Conservation (phyloP, 2,113 vertebrate species). For the Lynx canadensis region DNA sequence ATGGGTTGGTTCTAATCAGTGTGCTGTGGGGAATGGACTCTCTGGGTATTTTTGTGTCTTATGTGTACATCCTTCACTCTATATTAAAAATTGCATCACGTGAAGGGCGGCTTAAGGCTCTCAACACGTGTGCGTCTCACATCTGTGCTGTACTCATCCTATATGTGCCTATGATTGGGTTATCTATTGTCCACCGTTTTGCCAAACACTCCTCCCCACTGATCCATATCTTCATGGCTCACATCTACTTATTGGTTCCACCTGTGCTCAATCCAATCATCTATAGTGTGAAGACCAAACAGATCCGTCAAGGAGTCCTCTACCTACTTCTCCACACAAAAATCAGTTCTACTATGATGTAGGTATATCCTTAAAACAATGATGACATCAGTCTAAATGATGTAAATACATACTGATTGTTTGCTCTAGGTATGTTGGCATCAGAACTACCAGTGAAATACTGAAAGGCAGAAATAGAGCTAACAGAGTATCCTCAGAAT, state of each 20-base stretch:
- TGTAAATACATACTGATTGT: neutral
- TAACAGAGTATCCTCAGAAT: neutral
- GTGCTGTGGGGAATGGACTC: constrained; percentile 67
- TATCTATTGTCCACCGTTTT: constrained; percentile 63
- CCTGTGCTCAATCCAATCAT: constrained; percentile 68
- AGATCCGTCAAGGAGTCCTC: constrained; percentile 52
- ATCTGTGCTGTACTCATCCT: constrained; percentile 66
- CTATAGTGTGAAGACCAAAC: constrained; percentile 68
- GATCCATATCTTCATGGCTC: constrained; percentile 56
- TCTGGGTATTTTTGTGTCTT: constrained; percentile 65
- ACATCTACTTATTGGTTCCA: constrained; percentile 61
- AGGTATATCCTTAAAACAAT: neutral
- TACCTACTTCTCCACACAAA: neutral
- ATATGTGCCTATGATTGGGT: constrained; percentile 66
- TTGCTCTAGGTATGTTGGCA: neutral
- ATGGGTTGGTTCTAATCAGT: no score
- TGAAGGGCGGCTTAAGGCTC: constrained; percentile 53
- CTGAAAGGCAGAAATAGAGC: neutral
- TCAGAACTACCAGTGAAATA: neutral
- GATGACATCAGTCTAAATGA: neutral
- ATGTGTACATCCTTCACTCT: constrained; percentile 48
- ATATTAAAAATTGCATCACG: neutral
- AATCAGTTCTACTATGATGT: neutral
- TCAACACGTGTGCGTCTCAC: constrained; percentile 62
- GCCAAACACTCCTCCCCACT: constrained; percentile 36